These are phyloP conservation scores for Cerceris rybyensis DNA, from an alignment of 2,888 invertebrate genomes.

Conservation along the genomic window DNA sequence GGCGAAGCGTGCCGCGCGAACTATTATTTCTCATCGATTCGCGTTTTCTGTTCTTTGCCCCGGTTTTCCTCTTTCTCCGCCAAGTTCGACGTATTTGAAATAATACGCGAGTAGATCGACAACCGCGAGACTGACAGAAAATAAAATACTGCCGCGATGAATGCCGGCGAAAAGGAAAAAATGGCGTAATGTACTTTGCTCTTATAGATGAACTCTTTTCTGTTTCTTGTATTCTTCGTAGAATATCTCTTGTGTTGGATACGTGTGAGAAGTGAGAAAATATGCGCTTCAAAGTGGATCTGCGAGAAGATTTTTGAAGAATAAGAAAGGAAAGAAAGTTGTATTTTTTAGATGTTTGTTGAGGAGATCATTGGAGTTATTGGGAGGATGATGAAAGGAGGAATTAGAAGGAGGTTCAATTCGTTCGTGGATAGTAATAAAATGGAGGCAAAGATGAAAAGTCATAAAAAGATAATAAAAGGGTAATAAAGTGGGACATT, in stretches of 20 bases:
- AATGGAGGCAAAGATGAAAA: no score
- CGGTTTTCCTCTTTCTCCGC: not conserved
- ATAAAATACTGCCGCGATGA: constrained; percentile 30
- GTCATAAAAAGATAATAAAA: no score
- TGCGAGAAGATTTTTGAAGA: no score
- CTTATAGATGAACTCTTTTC: constrained; percentile 8
- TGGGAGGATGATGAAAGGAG: no score
- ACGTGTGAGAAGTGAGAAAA: not conserved
- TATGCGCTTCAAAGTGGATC: no score
- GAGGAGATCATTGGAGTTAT: no score
- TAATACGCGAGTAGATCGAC: constrained; percentile 22
- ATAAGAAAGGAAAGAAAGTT: no score
- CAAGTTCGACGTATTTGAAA: not conserved
- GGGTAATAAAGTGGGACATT: no score
- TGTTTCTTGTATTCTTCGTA: not conserved
- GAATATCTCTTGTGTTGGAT: not conserved
- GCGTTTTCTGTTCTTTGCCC: constrained; percentile 2
- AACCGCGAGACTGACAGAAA: constrained; percentile 25
- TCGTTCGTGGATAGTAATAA: no score
- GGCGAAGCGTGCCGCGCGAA: no score
- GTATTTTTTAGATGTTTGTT: no score
- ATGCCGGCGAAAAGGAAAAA: constrained; percentile 18
- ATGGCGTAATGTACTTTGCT: constrained; percentile 25
- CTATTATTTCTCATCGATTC: constrained; percentile 17
- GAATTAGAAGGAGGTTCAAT: no score